A percentile compares a stretch with the other conserved stretches of the same genome.
Evolutionary conservation across 2,888 invertebrate species (phyloP).

Genomic region (Brassicogethes aeneus): DNA sequence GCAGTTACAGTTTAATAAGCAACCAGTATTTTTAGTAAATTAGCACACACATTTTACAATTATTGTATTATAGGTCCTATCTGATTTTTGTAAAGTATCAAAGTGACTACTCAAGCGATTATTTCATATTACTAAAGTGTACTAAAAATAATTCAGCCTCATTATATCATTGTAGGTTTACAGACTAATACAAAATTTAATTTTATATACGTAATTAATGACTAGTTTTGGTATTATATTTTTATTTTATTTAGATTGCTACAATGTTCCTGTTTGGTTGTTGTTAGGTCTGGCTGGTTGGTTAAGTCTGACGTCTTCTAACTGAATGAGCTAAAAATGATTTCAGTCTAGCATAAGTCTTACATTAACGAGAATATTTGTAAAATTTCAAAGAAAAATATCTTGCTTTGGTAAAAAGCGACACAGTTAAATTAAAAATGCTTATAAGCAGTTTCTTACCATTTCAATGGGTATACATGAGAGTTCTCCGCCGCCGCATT

Average conservation of each 20-base stretch:
- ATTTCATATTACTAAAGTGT: not conserved
- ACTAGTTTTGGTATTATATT: too few relatives aligned
- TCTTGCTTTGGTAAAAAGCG: too few relatives aligned
- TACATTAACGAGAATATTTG: too few relatives aligned
- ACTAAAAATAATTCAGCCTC: conserved; percentile 1
- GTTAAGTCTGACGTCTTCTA: conserved; percentile 50
- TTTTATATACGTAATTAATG: not conserved
- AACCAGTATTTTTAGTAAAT: too few relatives aligned
- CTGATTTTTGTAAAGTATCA: too few relatives aligned
- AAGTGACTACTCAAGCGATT: too few relatives aligned
- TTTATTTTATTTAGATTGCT: conserved; percentile 18
- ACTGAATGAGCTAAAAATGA: conserved; percentile 52
- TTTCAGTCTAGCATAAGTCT: not conserved
- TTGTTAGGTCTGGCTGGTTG: conserved; percentile 29
- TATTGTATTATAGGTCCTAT: not conserved
- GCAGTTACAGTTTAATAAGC: too few relatives aligned
- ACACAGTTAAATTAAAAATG: too few relatives aligned
- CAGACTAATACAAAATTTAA: not conserved
- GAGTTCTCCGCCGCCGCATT: conserved; percentile 71
- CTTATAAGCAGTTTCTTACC: too few relatives aligned
- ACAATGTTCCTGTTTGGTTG: conserved; percentile 32
- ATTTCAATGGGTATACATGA: conserved; percentile 80
- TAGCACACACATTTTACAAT: not conserved
- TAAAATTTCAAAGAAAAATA: too few relatives aligned
- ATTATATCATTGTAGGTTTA: not conserved